Conservation (phyloP, 2,113 vertebrate genomes). For the Setophaga coronata region DNA sequence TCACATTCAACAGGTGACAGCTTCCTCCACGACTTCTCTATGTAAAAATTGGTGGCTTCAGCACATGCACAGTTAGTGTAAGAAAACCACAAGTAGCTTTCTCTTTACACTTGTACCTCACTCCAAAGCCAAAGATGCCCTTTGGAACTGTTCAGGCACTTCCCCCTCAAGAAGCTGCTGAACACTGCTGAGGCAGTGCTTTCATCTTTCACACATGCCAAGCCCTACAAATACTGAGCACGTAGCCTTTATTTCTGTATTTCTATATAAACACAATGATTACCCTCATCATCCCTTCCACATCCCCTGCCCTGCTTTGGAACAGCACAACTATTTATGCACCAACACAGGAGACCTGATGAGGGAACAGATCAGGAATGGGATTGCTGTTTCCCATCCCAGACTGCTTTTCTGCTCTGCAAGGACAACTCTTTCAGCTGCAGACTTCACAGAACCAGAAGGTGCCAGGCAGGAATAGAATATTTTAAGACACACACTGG, state of each 20-base stretch:
- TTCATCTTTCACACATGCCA: background rate
- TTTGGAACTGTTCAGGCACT: background rate
- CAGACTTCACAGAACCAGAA: background rate
- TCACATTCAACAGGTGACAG: background rate
- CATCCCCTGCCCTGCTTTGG: background rate
- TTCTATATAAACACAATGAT: background rate
- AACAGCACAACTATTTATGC: background rate
- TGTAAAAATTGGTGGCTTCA: background rate
- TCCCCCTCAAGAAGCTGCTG: background rate
- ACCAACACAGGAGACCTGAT: background rate
- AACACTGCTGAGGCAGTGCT: background rate
- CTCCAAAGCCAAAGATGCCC: background rate
- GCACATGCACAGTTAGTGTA: background rate
- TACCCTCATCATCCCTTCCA: background rate
- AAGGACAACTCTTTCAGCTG: background rate
- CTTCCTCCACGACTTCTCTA: background rate
- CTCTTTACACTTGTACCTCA: background rate
- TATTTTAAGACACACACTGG: background rate
- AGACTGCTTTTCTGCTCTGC: background rate
- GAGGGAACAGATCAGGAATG: background rate
- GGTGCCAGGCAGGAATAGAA: background rate
- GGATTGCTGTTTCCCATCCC: background rate
- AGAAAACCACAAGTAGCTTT: background rate
- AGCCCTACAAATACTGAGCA: background rate
- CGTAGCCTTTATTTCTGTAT: background rate